These are phyloP conservation scores for Thereva unica DNA, from an alignment of 2,888 invertebrate genomes.

Conservation along the genomic window DNA sequence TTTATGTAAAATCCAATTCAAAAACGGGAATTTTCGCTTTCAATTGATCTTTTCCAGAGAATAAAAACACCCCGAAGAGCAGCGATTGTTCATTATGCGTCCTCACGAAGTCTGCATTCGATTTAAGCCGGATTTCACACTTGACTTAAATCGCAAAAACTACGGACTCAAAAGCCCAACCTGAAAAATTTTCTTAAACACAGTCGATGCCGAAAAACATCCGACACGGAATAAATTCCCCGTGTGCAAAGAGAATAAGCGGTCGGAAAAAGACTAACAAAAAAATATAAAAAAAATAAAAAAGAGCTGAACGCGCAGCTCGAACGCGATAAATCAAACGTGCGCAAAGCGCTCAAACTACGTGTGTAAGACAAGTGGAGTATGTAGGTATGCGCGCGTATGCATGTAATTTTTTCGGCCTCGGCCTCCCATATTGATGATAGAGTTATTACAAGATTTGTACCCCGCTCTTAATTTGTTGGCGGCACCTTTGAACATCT, in stretches of 20 bases:
- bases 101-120: slow-evolving; percentile 15
- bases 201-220: slow-evolving; percentile 22
- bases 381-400: slow-evolving; percentile 22
- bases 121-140: slow-evolving; percentile 30
- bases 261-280: neutral
- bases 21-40: slow-evolving; percentile 18
- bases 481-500: slow-evolving; percentile 49
- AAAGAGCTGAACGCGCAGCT: neutral
- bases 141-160: slow-evolving; percentile 26
- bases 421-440: slow-evolving; percentile 58
- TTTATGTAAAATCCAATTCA: neutral
- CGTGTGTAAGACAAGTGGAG: slow-evolving; percentile 11
- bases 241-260: neutral
- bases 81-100: neutral
- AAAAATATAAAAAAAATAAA: too few species aligned
- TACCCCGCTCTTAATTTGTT: slow-evolving; percentile 49
- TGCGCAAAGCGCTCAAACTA: slow-evolving; percentile 12
- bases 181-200: neutral
- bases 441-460: slow-evolving; percentile 57
- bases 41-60: slow-evolving; percentile 6
- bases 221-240: neutral
- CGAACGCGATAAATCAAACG: slow-evolving; percentile 23
- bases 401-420: slow-evolving; percentile 25
- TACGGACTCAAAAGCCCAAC: neutral
- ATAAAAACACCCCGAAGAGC: slow-evolving; percentile 15